These are phyloP conservation scores for Xenopus laevis DNA, from an alignment of 2,113 vertebrate species.

Conservation along the genomic window DNA sequence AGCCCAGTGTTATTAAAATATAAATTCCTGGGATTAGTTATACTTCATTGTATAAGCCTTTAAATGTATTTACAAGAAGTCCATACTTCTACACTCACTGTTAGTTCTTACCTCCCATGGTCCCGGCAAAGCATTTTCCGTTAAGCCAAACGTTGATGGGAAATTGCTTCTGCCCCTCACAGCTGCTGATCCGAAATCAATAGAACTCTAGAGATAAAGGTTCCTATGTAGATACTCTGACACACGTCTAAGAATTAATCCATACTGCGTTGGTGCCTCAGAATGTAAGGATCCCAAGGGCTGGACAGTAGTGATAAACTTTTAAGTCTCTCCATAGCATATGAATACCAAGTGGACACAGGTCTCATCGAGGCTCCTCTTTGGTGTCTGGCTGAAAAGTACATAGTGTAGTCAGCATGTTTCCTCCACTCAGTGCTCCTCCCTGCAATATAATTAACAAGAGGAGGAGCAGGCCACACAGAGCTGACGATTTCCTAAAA, in stretches of 20 bases:
- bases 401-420: constrained; percentile 5
- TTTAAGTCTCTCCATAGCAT: constrained; percentile 24
- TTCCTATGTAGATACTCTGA: background rate
- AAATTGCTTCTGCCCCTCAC: background rate
- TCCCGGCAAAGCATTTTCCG: constrained; percentile 31
- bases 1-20: too few species aligned
- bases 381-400: constrained; percentile 8
- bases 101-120: constrained; percentile 38
- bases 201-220: background rate
- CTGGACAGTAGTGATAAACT: constrained; percentile 1
- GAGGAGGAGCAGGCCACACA: constrained; percentile 42
- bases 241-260: constrained; percentile 9
- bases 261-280: constrained; percentile 5
- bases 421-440: constrained; percentile 20
- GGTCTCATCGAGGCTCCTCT: background rate
- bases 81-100: background rate
- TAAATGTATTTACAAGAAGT: too few species aligned
- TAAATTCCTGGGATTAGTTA: too few species aligned
- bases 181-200: constrained; percentile 13
- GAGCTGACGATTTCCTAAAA: constrained; percentile 14
- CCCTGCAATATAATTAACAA: constrained; percentile 29
- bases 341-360: background rate
- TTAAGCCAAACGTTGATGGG: constrained; percentile 11
- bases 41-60: too few species aligned
- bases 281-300: constrained; percentile 4